Conservation (phyloP, 2,888 invertebrate species). For the Disparrhopalites patrizii region DNA sequence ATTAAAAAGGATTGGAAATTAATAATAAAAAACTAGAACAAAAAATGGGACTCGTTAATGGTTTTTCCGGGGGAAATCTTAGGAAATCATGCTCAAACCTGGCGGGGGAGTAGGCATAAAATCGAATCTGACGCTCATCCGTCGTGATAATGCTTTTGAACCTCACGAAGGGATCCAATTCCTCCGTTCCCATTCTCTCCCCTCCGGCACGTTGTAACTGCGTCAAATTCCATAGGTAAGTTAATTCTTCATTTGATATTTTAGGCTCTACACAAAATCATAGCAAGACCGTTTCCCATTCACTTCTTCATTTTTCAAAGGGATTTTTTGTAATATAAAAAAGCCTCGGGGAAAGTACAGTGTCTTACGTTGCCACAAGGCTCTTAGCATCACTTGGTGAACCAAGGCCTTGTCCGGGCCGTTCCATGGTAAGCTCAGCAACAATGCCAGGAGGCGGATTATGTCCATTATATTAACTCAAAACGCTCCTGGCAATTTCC, state of each 20-base stretch:
- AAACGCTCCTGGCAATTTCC: no score
- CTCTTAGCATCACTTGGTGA: no score
- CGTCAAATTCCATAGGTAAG: constrained; percentile 18
- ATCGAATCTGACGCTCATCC: constrained; percentile 6
- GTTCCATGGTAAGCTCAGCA: constrained; percentile 17
- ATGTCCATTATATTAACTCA: no score
- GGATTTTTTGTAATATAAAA: no score
- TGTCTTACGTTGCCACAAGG: no score
- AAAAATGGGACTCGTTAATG: no score
- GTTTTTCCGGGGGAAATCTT: no score
- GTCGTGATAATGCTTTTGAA: constrained; percentile 5
- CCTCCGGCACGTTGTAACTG: neutral
- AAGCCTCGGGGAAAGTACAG: no score
- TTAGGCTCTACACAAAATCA: constrained; percentile 4
- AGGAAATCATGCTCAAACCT: neutral
- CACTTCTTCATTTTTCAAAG: no score
- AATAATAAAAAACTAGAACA: no score
- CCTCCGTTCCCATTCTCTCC: neutral
- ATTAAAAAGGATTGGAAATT: no score
- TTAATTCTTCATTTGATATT: constrained; percentile 6
- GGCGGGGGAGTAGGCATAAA: neutral
- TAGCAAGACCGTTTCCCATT: neutral
- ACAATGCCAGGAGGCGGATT: constrained; percentile 1
- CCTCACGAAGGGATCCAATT: neutral
- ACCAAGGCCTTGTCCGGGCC: constrained; percentile 5